Evolutionary conservation across 2,888 invertebrate species (phyloP).

Genomic region (Cheilosia impressa): DNA sequence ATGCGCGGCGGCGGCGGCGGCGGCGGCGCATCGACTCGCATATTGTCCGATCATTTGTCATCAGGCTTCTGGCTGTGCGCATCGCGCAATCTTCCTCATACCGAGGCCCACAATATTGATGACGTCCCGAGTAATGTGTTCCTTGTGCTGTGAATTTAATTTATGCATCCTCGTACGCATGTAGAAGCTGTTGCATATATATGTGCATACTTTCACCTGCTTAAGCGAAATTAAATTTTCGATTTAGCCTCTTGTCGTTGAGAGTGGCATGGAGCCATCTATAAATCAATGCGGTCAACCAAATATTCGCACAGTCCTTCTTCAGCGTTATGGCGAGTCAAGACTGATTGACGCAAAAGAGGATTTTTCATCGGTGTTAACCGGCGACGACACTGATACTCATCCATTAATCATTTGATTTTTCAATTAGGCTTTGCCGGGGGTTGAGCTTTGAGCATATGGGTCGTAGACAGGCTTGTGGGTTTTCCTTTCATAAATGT

Average conservation of each 20-base stretch:
- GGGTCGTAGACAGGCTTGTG: conserved; percentile 2
- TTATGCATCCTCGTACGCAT: conserved; percentile 70
- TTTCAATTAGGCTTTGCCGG: conserved; percentile 59
- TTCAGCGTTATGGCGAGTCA: conserved; percentile 14
- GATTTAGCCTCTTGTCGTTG: conserved; percentile 51
- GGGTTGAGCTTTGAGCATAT: conserved; percentile 39
- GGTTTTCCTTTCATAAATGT: conserved; percentile 29
- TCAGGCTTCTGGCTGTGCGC: conserved; percentile 70
- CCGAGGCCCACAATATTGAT: conserved; percentile 60
- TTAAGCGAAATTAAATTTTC: conserved; percentile 59
- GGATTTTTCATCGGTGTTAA: conserved; percentile 53
- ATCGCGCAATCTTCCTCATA: conserved; percentile 63
- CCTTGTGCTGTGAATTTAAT: conserved; percentile 67
- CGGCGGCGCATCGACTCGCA: conserved; percentile 29
- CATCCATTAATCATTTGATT: conserved; percentile 69
- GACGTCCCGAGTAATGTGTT: conserved; percentile 71
- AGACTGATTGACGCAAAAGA: conserved; percentile 68
- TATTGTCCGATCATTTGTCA: conserved; percentile 73
- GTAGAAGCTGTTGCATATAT: conserved; percentile 28
- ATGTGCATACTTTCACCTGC: conserved; percentile 72
- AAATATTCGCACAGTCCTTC: conserved; percentile 45
- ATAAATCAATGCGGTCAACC: conserved; percentile 51
- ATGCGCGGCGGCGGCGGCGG: conserved; percentile 13
- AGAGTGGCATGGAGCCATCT: conserved; percentile 29
- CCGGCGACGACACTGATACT: conserved; percentile 33